Conservation (phyloP, 2,797 vertebrate genomes). For the Odontamblyopus lacepedii region DNA sequence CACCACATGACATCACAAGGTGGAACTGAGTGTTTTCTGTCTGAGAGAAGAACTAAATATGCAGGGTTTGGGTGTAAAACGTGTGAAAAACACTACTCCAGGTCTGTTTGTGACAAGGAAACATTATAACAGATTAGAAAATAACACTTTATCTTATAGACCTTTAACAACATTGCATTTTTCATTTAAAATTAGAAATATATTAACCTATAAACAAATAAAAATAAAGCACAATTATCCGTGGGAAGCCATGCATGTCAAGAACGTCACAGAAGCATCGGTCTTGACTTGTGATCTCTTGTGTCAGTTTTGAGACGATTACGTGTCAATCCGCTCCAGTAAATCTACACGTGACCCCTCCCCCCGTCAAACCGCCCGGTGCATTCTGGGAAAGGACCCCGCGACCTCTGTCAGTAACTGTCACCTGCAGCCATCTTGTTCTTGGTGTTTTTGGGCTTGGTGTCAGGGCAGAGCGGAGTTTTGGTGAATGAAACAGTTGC, state of each 20-base stretch:
- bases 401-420: neutral
- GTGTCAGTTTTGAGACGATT: neutral
- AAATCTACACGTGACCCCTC: constrained; percentile 1
- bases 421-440: neutral
- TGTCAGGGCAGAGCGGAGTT: neutral
- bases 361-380: neutral
- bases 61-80: too few species aligned
- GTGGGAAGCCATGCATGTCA: too few species aligned
- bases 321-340: neutral
- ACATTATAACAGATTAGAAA: too few species aligned
- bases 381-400: neutral
- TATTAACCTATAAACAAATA: neutral
- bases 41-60: too few species aligned
- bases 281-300: neutral
- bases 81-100: too few species aligned
- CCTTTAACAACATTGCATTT: neutral
- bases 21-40: too few species aligned
- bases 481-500: neutral
- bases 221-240: too few species aligned
- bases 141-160: too few species aligned
- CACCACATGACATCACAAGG: too few species aligned
- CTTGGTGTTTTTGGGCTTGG: neutral
- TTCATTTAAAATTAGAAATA: neutral
- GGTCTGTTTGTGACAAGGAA: too few species aligned
- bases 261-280: neutral